Evolutionary conservation across 2,888 invertebrate genomes (phyloP), one percentile per base, ranked within the genome.

Genomic region (Alloplasta piceator): DNA sequence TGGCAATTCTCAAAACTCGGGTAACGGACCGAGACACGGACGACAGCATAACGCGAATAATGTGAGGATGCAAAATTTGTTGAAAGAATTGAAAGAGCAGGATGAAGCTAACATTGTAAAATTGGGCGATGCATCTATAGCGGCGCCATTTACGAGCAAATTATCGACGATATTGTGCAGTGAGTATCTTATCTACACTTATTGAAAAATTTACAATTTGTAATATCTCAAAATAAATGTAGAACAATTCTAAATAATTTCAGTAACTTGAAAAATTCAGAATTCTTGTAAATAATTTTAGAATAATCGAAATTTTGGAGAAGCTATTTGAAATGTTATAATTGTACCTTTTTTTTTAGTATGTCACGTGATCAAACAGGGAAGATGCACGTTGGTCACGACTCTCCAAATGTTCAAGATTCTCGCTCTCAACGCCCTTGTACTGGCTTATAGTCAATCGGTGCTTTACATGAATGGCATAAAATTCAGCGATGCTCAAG

Each of bases 351-450:
- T 4, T n/a, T 4, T 76, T 76, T 26, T 94, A 98, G 99, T 99
- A 89, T 99, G 98, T 91, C 98, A 99, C 93, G 98, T 99, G 83
- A 99, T 99, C 89, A 99, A 99, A 92, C 99, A 99, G 94, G 99
- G 99, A 0, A 96, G 99, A 26, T 99, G 99, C 92, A 99, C 99
- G 0, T 93, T 99, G 79, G 99, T 99, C 16, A 99, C 99, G 0
- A 99, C 99, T 0, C 94, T 99, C 80, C 99, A 99, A 93, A 99
- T 99, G 99, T 99, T 99, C 93, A 99, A 99, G 94, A 99, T 99
- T 87, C 93, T 99, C 75, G 99, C 99, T 0, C 93, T 99, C 72
- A 99, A 99, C 92, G 99, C 99, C 0, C 94, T 99, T 3, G 98
- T 99, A 84, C 94, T 99, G 84, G 99, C 99, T 0, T 99, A 99